These are phyloP conservation scores for Augochlora pura DNA, from an alignment of 1,140 invertebrate genomes.

Conservation along the genomic window DNA sequence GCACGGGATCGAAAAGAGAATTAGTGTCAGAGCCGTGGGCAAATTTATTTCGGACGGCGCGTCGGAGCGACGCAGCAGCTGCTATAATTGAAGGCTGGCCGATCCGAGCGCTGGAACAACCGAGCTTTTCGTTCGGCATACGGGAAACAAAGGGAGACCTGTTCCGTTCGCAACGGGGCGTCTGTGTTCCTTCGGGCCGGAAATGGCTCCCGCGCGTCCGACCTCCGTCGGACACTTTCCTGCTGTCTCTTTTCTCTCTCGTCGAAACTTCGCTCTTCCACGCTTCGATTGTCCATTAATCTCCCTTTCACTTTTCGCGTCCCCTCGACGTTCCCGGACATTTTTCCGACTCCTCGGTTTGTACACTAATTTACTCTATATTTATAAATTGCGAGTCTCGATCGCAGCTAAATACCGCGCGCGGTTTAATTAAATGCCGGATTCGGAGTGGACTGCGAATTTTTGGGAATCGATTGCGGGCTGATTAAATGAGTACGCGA, in stretches of 20 bases:
- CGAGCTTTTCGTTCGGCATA: background rate
- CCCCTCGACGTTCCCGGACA: no score
- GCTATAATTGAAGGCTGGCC: constrained; percentile 25
- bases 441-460: no score
- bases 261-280: no score
- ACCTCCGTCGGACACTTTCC: background rate
- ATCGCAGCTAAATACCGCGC: no score
- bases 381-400: no score
- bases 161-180: constrained; percentile 1
- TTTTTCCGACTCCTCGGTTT: no score
- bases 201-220: constrained; percentile 14
- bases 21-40: constrained; percentile 6
- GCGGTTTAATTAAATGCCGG: no score
- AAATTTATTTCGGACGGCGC: constrained; percentile 26
- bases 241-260: background rate
- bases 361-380: no score
- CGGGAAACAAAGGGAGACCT: constrained; percentile 29
- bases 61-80: background rate
- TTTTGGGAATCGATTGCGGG: no score
- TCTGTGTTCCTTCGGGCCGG: background rate
- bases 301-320: no score
- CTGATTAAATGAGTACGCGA: no score
- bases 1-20: constrained; percentile 25
- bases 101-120: background rate
- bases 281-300: no score